Evolutionary conservation across 2,113 vertebrate species (phyloP).

Genomic region (Halcyon malimbica): DNA sequence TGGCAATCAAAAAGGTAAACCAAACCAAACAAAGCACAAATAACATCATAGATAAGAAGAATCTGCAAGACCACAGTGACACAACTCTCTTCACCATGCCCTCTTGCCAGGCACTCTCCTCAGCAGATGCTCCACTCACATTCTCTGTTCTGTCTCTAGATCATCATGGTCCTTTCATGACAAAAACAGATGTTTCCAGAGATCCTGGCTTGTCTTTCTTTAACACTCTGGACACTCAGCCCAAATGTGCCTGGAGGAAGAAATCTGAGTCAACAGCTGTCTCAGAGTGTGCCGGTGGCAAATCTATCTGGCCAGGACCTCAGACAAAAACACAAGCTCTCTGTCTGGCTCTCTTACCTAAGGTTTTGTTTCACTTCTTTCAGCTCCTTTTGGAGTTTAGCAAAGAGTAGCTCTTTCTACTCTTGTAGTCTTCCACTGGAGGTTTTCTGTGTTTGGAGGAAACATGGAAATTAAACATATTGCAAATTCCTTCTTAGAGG

Average conservation of each 20-base stretch:
- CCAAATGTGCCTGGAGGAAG: not conserved
- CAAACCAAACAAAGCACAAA: not conserved
- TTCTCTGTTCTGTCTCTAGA: not conserved
- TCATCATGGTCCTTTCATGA: not conserved
- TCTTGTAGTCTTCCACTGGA: not conserved
- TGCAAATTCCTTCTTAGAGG: accelerated
- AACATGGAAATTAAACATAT: not conserved
- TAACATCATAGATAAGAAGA: not conserved
- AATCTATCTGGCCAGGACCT: not conserved
- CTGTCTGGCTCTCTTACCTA: not conserved
- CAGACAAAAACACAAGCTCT: not conserved
- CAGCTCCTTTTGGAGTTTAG: not conserved
- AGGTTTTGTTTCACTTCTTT: not conserved
- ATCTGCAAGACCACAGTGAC: not conserved
- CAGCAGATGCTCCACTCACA: not conserved
- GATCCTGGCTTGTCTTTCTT: not conserved
- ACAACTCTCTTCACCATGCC: not conserved
- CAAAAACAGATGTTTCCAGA: not conserved
- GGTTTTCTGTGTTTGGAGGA: not conserved
- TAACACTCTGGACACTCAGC: not conserved
- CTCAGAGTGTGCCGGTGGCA: not conserved
- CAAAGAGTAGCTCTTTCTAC: not conserved
- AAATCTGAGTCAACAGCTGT: not conserved
- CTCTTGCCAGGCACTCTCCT: not conserved
- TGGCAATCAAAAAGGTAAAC: not conserved